Conservation (phyloP, 2,888 invertebrate species). For the Dolichopus griseipennis region DNA sequence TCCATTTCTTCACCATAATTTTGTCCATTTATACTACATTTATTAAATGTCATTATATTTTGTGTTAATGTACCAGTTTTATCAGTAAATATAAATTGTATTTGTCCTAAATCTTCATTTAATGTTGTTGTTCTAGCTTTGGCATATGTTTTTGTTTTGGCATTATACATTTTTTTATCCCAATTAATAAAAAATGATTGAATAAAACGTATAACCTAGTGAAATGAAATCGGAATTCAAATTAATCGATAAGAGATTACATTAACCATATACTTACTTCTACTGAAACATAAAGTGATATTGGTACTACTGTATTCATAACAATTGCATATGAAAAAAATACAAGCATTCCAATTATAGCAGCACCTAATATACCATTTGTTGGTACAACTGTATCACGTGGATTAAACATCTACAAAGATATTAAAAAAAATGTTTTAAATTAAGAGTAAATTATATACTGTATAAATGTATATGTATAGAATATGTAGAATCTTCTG, state of each 20-base stretch:
- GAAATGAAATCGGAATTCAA: no score
- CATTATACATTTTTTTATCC: slow-evolving; percentile 97
- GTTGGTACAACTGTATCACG: slow-evolving; percentile 89
- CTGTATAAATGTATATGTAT: no score
- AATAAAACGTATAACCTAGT: slow-evolving; percentile 93
- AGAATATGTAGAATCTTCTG: no score
- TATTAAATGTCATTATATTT: slow-evolving; percentile 99
- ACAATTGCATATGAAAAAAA: slow-evolving; percentile 99
- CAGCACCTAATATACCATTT: slow-evolving; percentile 72
- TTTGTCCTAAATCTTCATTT: slow-evolving; percentile 97
- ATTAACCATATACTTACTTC: slow-evolving; percentile 59
- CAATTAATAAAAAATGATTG: slow-evolving; percentile 99
- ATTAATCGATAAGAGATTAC: no score
- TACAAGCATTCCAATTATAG: slow-evolving; percentile 89
- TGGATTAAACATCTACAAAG: slow-evolving; percentile 73
- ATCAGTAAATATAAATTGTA: slow-evolving; percentile 98
- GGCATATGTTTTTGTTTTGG: slow-evolving; percentile 79
- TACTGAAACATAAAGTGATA: slow-evolving; percentile 93
- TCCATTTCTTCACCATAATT: slow-evolving; percentile 89
- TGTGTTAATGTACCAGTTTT: slow-evolving; percentile 98
- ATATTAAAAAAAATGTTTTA: no score
- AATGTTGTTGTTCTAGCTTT: slow-evolving; percentile 95
- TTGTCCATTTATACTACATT: slow-evolving; percentile 89
- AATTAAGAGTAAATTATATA: no score
- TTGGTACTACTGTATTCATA: slow-evolving; percentile 98